Conservation (phyloP, 35 echinoderm and acorn worm genomes). For the Holothuria glaberrima region DNA sequence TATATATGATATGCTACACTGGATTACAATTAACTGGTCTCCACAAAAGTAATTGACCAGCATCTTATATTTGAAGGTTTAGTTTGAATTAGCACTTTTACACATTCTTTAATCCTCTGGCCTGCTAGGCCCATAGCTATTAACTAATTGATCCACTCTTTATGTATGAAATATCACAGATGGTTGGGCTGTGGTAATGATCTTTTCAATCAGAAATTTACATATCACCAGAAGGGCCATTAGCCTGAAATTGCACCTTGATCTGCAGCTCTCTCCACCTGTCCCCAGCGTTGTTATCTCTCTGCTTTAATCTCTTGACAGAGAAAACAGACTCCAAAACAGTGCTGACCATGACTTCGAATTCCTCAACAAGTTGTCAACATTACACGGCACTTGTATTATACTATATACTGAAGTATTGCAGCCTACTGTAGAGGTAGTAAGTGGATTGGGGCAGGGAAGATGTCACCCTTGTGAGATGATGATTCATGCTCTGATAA, state of each 20-base stretch:
- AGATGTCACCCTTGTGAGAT: neutral
- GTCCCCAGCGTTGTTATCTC: neutral
- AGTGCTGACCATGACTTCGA: neutral
- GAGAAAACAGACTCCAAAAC: neutral
- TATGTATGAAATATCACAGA: too few relatives aligned
- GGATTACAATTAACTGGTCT: too few relatives aligned
- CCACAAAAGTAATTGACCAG: too few relatives aligned
- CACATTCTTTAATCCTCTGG: too few relatives aligned
- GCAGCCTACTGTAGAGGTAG: neutral
- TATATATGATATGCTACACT: too few relatives aligned
- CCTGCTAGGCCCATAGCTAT: too few relatives aligned
- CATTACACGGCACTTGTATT: neutral
- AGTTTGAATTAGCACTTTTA: too few relatives aligned
- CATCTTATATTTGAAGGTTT: too few relatives aligned
- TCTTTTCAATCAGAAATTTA: neutral
- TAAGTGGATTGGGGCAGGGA: neutral
- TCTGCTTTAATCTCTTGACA: neutral
- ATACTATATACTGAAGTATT: neutral
- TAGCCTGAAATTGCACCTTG: neutral
- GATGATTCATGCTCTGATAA: neutral
- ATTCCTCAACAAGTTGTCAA: neutral
- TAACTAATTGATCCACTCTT: too few relatives aligned
- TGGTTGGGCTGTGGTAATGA: too few relatives aligned
- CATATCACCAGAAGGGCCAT: neutral
- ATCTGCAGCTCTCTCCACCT: slow-evolving; percentile 1